phyloP scores from a whole-genome alignment of 2,797 vertebrate genomes.

The Galago senegalensis region DNA sequence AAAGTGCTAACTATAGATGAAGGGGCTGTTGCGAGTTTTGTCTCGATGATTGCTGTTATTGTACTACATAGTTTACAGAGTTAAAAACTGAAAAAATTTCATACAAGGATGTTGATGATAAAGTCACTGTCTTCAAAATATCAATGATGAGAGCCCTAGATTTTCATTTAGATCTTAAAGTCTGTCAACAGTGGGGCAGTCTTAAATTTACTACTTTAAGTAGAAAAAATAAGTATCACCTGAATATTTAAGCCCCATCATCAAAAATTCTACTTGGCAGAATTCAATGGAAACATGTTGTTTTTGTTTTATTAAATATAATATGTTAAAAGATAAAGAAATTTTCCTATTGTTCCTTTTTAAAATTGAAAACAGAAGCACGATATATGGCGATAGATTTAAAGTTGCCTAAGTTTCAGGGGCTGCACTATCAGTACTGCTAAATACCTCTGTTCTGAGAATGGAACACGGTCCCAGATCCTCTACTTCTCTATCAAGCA shows the following conservation, averaged over 20 bases:
- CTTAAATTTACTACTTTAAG: background rate
- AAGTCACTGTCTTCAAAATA: background rate
- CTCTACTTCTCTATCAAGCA: background rate
- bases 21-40: background rate
- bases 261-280: background rate
- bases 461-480: background rate
- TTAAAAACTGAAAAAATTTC: background rate
- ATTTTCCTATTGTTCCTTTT: background rate
- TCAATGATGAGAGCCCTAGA: background rate
- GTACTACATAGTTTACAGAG: background rate
- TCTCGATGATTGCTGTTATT: background rate
- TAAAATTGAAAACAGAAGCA: background rate
- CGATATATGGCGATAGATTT: background rate
- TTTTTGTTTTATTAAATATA: conserved; percentile 23
- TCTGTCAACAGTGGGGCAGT: background rate
- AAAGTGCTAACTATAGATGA: too few species aligned
- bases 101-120: background rate
- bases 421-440: background rate
- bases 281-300: background rate
- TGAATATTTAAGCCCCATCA: background rate
- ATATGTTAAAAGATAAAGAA: background rate
- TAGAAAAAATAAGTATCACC: background rate
- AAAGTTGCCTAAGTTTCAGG: background rate
- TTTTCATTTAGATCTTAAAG: conserved; percentile 28
- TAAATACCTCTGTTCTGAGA: background rate